phyloP scores from a whole-genome alignment of 2,888 invertebrate species.

The Flabesymbios commensalis region DNA sequence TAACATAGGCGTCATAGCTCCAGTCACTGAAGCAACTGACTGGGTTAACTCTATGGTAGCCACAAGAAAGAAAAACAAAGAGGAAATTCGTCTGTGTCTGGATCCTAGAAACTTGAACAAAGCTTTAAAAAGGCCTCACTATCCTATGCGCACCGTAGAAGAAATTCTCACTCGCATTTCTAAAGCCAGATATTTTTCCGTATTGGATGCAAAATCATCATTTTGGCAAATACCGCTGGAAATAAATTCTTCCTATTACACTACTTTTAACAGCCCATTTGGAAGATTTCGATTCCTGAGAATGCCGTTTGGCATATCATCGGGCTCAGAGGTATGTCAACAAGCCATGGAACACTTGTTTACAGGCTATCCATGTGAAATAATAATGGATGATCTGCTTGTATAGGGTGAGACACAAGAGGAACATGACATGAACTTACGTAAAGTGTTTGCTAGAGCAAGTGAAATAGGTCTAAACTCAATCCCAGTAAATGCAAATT shows the following conservation, averaged over 20 bases:
- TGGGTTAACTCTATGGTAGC: neutral
- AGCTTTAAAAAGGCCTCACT: constrained; percentile 6
- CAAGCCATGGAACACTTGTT: constrained; percentile 8
- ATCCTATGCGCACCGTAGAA: constrained; percentile 4
- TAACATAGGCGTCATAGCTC: neutral
- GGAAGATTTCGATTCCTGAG: constrained; percentile 1
- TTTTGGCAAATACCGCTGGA: no score
- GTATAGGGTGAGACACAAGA: neutral
- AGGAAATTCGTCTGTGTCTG: neutral
- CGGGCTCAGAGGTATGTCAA: constrained; percentile 9
- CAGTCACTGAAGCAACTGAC: neutral
- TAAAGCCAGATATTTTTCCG: constrained; percentile 1
- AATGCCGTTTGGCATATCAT: constrained; percentile 11
- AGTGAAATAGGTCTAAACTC: neutral
- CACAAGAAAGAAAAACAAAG: neutral
- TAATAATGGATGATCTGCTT: constrained; percentile 5
- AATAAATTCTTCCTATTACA: neutral
- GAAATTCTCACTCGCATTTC: neutral
- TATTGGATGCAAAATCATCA: neutral
- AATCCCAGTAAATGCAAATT: no score
- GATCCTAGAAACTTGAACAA: constrained; percentile 6
- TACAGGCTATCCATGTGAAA: neutral
- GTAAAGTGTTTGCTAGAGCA: neutral
- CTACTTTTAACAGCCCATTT: neutral
- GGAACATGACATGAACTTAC: constrained; percentile 3